phyloP scores from a whole-genome alignment of 2,113 vertebrate species.

The Dipodomys spectabilis region DNA sequence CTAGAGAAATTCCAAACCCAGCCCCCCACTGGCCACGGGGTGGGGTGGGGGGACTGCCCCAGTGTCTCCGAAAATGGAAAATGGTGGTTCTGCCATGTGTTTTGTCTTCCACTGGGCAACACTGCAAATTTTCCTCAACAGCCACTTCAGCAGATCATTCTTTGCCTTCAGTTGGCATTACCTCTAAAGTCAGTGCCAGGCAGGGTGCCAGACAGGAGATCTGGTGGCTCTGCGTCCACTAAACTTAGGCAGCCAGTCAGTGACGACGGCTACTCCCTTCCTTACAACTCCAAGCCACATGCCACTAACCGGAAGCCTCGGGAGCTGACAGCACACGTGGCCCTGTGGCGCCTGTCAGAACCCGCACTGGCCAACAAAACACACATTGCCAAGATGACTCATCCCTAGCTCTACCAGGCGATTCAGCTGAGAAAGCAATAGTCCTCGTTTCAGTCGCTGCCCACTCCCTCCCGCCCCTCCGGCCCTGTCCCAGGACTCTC shows the following conservation, averaged over 20 bases:
- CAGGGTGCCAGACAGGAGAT: constrained; percentile 58
- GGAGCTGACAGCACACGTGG: constrained; percentile 70
- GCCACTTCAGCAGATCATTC: constrained; percentile 78
- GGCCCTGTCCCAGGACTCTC: constrained; percentile 82
- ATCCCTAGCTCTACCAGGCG: constrained; percentile 71
- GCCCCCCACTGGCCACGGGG: constrained; percentile 64
- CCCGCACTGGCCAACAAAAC: constrained; percentile 60
- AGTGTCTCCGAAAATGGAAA: constrained; percentile 50
- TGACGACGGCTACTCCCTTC: constrained; percentile 54
- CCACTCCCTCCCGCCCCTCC: constrained; percentile 3
- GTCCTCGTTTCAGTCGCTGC: constrained; percentile 73
- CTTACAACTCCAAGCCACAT: constrained; percentile 58
- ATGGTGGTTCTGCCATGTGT: constrained; percentile 81
- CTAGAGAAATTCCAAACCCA: constrained; percentile 70
- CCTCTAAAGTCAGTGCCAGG: constrained; percentile 85
- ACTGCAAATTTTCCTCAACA: constrained; percentile 79
- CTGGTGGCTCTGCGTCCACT: constrained; percentile 51
- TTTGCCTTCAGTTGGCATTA: constrained; percentile 79
- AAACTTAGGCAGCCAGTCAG: not conserved
- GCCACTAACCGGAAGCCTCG: not conserved
- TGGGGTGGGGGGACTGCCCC: constrained; percentile 45
- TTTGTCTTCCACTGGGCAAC: constrained; percentile 89
- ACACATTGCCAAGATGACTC: constrained; percentile 56
- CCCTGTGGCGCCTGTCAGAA: constrained; percentile 67
- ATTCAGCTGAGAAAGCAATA: constrained; percentile 85